phyloP scores from a whole-genome alignment of 2,888 invertebrate genomes.

The Seira ritae region DNA sequence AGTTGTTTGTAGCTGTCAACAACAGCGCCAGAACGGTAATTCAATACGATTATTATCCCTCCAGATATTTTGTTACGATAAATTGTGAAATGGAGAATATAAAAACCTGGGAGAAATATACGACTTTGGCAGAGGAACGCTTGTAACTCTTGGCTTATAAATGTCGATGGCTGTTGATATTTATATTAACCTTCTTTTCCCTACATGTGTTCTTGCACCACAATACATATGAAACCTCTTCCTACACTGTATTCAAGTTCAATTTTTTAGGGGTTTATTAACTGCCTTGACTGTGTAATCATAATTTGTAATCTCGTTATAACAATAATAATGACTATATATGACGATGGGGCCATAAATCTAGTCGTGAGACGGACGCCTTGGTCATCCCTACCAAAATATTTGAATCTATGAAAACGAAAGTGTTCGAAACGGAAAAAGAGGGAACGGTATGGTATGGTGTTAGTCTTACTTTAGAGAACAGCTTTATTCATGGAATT shows the following conservation, averaged over 20 bases:
- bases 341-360: conserved; percentile 27
- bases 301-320: conserved; percentile 25
- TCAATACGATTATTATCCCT: conserved; percentile 34
- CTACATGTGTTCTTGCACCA: conserved; percentile 5
- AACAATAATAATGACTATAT: conserved; percentile 29
- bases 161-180: conserved; percentile 27
- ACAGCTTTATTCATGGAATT: no score
- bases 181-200: conserved; percentile 23
- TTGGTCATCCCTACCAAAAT: no score
- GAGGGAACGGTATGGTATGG: no score
- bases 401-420: no score
- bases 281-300: conserved; percentile 16
- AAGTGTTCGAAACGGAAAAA: no score
- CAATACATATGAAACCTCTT: conserved; percentile 27
- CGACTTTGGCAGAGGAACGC: conserved; percentile 1
- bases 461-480: no score
- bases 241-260: no score
- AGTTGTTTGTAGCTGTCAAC: conserved; percentile 31
- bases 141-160: conserved; percentile 20
- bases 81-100: background rate
- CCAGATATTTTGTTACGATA: conserved; percentile 34
- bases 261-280: background rate
- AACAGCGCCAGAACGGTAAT: conserved; percentile 40
- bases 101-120: no score
- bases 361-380: no score